These are phyloP conservation scores for Epizoanthus fatuus DNA, from an alignment of 92 coral and sea anemone genomes.

Conservation along the genomic window DNA sequence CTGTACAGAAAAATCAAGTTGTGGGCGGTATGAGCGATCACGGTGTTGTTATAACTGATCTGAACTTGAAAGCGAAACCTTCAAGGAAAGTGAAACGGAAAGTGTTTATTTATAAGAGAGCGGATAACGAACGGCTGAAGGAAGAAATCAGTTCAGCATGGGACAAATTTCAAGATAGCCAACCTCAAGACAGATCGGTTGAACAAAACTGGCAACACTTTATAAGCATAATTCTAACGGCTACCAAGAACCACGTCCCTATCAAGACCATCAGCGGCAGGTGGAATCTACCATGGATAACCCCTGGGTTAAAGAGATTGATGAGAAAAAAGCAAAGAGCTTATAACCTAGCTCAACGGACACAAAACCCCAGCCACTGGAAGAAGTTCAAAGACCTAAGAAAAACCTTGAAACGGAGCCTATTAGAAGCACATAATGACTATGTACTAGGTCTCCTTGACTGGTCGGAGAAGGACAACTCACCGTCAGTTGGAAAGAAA, in stretches of 20 bases:
- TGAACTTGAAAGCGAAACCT: not conserved
- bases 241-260: slow-evolving; percentile 40
- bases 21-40: slow-evolving; percentile 4
- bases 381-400: slow-evolving; percentile 57
- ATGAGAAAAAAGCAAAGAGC: slow-evolving; percentile 46
- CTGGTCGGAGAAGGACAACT: no score
- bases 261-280: slow-evolving; percentile 39
- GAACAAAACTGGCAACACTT: slow-evolving; percentile 46
- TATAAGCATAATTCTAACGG: slow-evolving; percentile 21
- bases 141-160: slow-evolving; percentile 15
- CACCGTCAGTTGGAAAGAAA: no score
- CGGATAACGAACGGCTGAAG: not conserved
- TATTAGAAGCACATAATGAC: no score
- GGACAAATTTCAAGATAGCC: slow-evolving; percentile 32
- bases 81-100: not conserved
- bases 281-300: slow-evolving; percentile 64
- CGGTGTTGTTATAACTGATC: slow-evolving; percentile 6
- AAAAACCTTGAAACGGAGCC: not conserved
- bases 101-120: no score
- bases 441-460: no score
- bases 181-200: slow-evolving; percentile 39
- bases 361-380: slow-evolving; percentile 57
- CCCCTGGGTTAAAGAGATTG: slow-evolving; percentile 30
- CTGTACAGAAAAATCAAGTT: slow-evolving; percentile 4
- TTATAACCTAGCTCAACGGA: slow-evolving; percentile 56